Evolutionary conservation across 2,888 invertebrate genomes (phyloP).

Genomic region (Scrobipalpa costella): DNA sequence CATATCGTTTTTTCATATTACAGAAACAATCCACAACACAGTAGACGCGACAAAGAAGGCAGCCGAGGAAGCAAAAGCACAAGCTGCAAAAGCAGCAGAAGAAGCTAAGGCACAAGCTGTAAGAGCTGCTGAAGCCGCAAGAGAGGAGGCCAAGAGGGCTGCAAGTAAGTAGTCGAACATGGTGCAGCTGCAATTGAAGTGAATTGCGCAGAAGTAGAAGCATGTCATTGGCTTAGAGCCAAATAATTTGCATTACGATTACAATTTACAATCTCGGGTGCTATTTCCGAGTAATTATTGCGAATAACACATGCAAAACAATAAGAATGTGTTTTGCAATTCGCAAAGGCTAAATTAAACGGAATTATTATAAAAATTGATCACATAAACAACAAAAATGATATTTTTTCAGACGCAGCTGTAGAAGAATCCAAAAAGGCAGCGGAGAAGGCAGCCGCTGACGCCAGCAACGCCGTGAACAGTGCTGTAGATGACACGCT

Average conservation of each 20-base stretch:
- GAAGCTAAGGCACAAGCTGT: conserved; percentile 72
- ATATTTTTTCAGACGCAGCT: conserved; percentile 55
- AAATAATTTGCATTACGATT: not conserved
- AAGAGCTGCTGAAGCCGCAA: conserved; percentile 63
- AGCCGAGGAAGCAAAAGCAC: conserved; percentile 60
- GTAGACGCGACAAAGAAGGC: conserved; percentile 73
- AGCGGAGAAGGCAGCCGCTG: conserved; percentile 73
- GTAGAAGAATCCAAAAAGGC: conserved; percentile 76
- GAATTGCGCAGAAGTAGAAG: conserved; percentile 1
- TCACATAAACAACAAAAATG: not conserved
- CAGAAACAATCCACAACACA: conserved; percentile 70
- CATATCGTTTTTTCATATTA: not conserved
- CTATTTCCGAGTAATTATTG: not conserved
- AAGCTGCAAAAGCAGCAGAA: conserved; percentile 63
- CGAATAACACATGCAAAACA: too few relatives aligned
- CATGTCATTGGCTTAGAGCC: not conserved
- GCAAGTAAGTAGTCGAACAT: conserved; percentile 56
- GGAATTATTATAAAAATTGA: not conserved
- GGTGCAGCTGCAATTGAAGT: not conserved
- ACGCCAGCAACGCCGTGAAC: conserved; percentile 70
- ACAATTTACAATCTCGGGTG: not conserved
- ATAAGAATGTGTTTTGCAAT: too few relatives aligned
- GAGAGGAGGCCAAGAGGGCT: conserved; percentile 65
- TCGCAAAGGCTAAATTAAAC: too few relatives aligned
- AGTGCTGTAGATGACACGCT: conserved; percentile 70